phyloP scores from a whole-genome alignment of 2,113 vertebrate genomes.

The Eidolon helvum region DNA sequence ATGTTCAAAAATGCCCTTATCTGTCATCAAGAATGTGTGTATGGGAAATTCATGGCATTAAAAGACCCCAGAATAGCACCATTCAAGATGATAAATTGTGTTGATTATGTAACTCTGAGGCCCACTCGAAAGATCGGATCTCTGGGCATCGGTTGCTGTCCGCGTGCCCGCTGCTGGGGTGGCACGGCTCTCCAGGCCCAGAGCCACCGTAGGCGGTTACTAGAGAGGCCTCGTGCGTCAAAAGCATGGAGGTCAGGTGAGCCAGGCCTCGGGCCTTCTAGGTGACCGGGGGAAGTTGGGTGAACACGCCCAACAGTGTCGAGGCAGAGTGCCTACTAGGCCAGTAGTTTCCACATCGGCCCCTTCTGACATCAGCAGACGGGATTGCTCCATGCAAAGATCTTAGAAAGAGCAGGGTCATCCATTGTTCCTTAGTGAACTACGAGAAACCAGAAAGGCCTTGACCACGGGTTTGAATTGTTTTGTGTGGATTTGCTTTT shows the following conservation, averaged over 20 bases:
- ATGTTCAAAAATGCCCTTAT: slow-evolving; percentile 53
- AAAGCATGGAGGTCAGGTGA: background rate
- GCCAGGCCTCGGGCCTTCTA: background rate
- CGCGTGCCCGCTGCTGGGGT: background rate
- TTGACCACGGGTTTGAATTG: background rate
- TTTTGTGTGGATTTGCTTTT: background rate
- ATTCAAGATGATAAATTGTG: slow-evolving; percentile 3
- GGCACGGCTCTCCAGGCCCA: background rate
- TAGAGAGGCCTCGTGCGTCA: background rate
- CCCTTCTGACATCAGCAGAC: background rate
- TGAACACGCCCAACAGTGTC: accelerated
- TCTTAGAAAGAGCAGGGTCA: background rate
- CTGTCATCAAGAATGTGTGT: slow-evolving; percentile 48
- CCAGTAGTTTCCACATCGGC: background rate
- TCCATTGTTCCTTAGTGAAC: background rate
- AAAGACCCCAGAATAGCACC: slow-evolving; percentile 53
- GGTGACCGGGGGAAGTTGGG: no score
- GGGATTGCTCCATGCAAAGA: background rate
- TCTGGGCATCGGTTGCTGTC: background rate
- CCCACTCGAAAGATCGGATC: background rate
- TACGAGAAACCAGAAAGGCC: background rate
- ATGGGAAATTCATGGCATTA: slow-evolving; percentile 46
- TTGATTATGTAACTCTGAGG: background rate
- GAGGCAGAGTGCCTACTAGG: background rate
- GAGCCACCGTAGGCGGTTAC: background rate